A percentile compares a stretch with the other conserved stretches of the same genome.
These are phyloP conservation scores for Lymantria dispar DNA, from an alignment of 2,888 invertebrate species.

Conservation along the genomic window DNA sequence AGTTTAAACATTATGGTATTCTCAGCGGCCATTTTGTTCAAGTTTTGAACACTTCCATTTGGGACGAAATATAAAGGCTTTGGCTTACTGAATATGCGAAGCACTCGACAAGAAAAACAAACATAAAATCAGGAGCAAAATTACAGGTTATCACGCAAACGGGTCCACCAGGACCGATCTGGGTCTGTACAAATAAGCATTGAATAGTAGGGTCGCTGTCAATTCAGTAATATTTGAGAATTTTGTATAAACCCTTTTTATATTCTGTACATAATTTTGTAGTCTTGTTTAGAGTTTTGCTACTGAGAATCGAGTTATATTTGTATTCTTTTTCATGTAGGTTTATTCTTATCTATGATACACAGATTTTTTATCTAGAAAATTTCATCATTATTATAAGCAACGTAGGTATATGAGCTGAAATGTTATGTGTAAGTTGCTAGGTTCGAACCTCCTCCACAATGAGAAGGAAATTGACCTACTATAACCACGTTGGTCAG, in stretches of 20 bases:
- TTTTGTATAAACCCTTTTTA: slow-evolving; percentile 10
- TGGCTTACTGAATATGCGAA: background rate
- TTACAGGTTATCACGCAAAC: slow-evolving; percentile 45
- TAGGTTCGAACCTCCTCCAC: no score
- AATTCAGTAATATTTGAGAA: slow-evolving; percentile 13
- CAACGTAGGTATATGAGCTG: no score
- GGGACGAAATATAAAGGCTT: background rate
- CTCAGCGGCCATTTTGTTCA: background rate
- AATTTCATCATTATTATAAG: no score
- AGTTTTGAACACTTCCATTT: background rate
- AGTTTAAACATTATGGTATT: no score
- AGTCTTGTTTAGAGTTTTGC: background rate
- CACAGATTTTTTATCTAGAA: no score
- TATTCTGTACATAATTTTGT: background rate
- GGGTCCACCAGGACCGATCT: slow-evolving; percentile 38
- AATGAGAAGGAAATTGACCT: no score
- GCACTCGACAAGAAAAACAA: slow-evolving; percentile 26
- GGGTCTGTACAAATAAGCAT: slow-evolving; percentile 36
- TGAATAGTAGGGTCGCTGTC: slow-evolving; percentile 18
- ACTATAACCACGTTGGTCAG: no score
- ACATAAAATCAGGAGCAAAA: slow-evolving; percentile 42
- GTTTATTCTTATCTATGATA: no score
- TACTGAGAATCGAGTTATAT: no score
- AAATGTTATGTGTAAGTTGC: no score
- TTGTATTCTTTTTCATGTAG: no score